Evolutionary conservation across 2,113 vertebrate species (phyloP).

Genomic region (Notarius lentiginosus): DNA sequence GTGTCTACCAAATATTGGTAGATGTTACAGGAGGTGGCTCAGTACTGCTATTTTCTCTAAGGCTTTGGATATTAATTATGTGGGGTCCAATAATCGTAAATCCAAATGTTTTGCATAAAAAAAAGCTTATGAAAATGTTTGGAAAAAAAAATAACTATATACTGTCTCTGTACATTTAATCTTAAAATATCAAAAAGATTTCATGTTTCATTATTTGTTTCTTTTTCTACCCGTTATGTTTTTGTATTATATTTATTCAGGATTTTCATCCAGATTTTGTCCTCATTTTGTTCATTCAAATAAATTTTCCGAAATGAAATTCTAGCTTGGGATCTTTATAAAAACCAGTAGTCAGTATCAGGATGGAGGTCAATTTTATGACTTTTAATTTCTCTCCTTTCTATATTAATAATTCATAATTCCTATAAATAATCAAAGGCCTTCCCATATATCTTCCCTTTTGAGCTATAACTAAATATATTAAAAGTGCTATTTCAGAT

Average conservation of each 20-base stretch:
- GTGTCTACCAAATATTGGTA: too few species aligned
- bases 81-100: too few species aligned
- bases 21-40: too few species aligned
- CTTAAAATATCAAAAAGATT: too few species aligned
- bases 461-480: background rate
- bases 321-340: background rate
- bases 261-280: background rate
- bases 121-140: too few species aligned
- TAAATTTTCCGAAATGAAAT: background rate
- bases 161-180: too few species aligned
- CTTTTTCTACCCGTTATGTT: background rate
- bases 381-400: background rate
- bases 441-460: background rate
- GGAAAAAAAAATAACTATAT: too few species aligned
- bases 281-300: background rate
- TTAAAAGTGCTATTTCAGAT: background rate
- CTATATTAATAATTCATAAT: too few species aligned
- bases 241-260: background rate
- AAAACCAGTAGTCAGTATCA: background rate
- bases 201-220: background rate
- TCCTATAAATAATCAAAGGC: background rate
- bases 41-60: too few species aligned
- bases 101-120: too few species aligned
- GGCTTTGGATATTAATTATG: too few species aligned
- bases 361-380: background rate